Evolutionary conservation across 2,888 invertebrate genomes (phyloP).

Genomic region (Hirudinaria manillensis): DNA sequence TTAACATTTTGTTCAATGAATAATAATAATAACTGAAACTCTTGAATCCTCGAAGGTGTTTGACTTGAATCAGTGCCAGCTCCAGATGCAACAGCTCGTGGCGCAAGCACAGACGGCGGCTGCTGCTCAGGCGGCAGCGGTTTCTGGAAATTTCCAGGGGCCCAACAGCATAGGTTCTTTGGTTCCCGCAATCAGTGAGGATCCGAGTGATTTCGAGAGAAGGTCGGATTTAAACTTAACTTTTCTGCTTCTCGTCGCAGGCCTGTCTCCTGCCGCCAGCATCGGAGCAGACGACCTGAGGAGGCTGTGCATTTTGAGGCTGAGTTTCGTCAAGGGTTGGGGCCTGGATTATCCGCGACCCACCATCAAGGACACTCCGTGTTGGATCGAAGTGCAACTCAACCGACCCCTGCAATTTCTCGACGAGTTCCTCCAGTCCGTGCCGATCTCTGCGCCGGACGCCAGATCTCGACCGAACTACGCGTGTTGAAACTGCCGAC

Average conservation of each 20-base stretch:
- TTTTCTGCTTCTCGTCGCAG: conserved; percentile 40
- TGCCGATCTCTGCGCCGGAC: conserved; percentile 36
- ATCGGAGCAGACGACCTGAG: conserved; percentile 96
- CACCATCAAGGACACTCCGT: conserved; percentile 94
- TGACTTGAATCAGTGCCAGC: conserved; percentile 91
- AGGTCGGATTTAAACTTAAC: neutral
- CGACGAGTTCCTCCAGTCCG: conserved; percentile 85
- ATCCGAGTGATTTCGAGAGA: neutral
- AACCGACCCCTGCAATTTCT: conserved; percentile 74
- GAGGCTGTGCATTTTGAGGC: conserved; percentile 84
- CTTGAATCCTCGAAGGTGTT: conserved; percentile 67
- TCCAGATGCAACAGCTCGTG: conserved; percentile 94
- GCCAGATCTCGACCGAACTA: conserved; percentile 14
- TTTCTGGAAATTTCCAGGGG: conserved; percentile 70
- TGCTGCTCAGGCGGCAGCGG: conserved; percentile 94
- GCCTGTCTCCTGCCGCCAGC: conserved; percentile 81
- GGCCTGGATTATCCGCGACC: conserved; percentile 94
- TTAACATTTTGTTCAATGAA: too few species aligned
- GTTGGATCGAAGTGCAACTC: conserved; percentile 58
- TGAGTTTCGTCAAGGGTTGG: conserved; percentile 99
- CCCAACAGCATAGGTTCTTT: conserved; percentile 68
- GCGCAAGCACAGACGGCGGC: conserved; percentile 66
- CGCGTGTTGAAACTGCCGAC: conserved; percentile 3
- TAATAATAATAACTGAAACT: too few species aligned
- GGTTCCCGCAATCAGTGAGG: conserved; percentile 66